Evolutionary conservation across 1,140 invertebrate species (phyloP), one percentile per base, ranked within the genome.

Genomic region (Aphis craccivora): DNA sequence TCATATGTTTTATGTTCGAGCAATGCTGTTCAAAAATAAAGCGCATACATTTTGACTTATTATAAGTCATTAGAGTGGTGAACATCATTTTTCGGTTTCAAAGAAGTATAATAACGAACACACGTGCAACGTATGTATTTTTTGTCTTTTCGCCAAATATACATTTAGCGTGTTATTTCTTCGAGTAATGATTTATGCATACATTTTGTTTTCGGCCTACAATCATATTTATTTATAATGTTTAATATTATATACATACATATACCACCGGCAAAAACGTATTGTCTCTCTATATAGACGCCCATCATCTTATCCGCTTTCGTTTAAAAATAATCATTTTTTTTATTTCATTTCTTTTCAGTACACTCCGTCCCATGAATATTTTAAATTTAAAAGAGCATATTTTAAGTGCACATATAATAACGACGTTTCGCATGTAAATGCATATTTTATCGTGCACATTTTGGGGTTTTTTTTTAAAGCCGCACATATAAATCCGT

Each of bases 371-470:
- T 37, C 89, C 89, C 60, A 90, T 90, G 89, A 90, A 90, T 90
- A 90, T 90, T 90, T 90, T 90, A 90, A 90, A 90, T 90, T 90
- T 90, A 90, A 90, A 90, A 90, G 89, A 90, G 89, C 89, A 60
- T 60, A 60, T 60, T 60, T 90, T 90, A 90, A 60, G 53, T 90
- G 53, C 89, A 60, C 89, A 90, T 43, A 60, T 60, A 90, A 90
- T 90, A 90, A 90, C 89, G 89, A 90, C 89, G 89, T 90, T 90
- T 55, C 89, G 89, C 89, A 90, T 90, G 53, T 90, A 90, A 90
- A 90, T 90, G 89, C 51, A 90, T 90, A 90, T 90, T 90, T 90
- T 90, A 90, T 90, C 89, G 89, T 90, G 53, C 89, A 60, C 43
- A 90, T 90, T 90, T 90, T 4, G 89, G 89, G 35, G 37, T 35